These are phyloP conservation scores for Heterochromis multidens DNA, from an alignment of 2,113 vertebrate species.

Conservation along the genomic window DNA sequence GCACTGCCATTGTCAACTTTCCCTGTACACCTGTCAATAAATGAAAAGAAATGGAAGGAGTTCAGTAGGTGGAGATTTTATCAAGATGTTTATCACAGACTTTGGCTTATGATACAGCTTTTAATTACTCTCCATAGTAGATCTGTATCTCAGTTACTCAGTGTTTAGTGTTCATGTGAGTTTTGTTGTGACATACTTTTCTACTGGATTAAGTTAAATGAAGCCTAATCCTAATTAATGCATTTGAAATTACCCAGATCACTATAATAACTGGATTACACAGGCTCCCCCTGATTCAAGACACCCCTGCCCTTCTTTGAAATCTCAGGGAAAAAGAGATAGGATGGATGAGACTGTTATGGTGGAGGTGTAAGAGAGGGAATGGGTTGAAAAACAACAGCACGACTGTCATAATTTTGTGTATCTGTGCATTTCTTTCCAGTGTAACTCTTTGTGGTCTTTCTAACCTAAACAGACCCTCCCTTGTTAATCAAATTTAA, in stretches of 20 bases:
- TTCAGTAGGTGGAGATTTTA: not conserved
- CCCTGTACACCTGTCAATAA: not conserved
- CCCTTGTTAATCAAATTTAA: not conserved
- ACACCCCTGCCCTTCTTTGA: not conserved
- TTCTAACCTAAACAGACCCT: not conserved
- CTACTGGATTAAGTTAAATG: constrained; percentile 50
- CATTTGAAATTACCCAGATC: constrained; percentile 59
- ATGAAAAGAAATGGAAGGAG: not conserved
- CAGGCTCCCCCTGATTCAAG: not conserved
- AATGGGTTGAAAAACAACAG: not conserved
- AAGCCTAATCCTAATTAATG: constrained; percentile 58
- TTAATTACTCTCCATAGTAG: not conserved
- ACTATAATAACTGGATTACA: constrained; percentile 61
- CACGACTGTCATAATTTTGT: not conserved
- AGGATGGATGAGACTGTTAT: not conserved
- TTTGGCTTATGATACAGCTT: not conserved
- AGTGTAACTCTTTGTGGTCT: not conserved
- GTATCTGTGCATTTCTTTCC: not conserved
- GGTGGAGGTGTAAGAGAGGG: not conserved
- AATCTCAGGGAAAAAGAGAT: not conserved
- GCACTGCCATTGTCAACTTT: not conserved
- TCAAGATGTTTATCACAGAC: not conserved
- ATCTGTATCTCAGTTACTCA: not conserved
- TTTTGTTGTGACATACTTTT: constrained; percentile 19
- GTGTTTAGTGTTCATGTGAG: not conserved